These are phyloP conservation scores for Polypedilum vanderplanki DNA, from an alignment of 1,140 invertebrate species.

Conservation along the genomic window DNA sequence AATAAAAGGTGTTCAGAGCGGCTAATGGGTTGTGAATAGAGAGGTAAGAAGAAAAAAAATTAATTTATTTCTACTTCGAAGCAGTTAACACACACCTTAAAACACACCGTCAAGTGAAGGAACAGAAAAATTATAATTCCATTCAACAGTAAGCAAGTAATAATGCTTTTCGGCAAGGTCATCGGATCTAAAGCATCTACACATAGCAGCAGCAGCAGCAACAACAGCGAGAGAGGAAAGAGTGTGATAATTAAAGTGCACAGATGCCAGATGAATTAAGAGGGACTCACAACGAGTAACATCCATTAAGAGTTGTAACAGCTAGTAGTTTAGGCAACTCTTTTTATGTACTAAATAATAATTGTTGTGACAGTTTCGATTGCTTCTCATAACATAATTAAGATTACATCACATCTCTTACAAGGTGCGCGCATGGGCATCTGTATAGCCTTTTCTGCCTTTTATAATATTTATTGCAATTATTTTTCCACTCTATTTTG, in stretches of 20 bases:
- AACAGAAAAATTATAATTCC: neutral
- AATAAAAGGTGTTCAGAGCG: neutral
- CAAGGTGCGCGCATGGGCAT: neutral
- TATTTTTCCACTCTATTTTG: no score
- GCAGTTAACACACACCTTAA: neutral
- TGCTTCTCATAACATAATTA: neutral
- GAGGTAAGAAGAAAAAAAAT: no score
- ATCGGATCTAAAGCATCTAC: no score
- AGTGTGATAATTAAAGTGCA: neutral
- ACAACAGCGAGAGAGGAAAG: no score
- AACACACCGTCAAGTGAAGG: neutral
- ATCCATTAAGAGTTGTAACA: neutral
- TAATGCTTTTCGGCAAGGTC: neutral
- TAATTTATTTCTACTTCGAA: neutral
- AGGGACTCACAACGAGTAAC: neutral
- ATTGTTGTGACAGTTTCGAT: conserved; percentile 1
- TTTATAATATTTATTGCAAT: no score
- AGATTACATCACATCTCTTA: neutral
- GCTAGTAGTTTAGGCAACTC: neutral
- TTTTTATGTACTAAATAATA: no score
- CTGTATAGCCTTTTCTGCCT: no score
- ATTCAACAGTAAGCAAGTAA: no score
- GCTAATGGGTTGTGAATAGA: neutral
- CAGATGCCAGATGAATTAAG: neutral
- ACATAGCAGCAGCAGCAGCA: no score